Base-by-base conservation (phyloP, 2,797 vertebrate genomes). In the Lithobates sylvaticus region DNA sequence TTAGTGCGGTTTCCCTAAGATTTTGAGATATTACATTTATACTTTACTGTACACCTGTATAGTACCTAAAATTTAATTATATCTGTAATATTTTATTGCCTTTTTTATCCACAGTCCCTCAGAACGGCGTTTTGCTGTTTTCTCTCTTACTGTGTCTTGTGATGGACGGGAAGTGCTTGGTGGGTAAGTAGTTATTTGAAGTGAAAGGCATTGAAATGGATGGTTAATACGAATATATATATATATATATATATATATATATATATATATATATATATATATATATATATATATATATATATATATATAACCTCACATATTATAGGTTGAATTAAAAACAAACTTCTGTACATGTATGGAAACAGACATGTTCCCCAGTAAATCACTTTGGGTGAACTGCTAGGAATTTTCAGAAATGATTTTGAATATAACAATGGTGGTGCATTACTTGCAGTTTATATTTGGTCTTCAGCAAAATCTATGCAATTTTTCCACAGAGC, bases 121-220 rank as follows among this genome's bases (percentile, higher is more conserved):
- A 23, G 97, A 98, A 89, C 94, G 97, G 81, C 95, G 97, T 85
- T 99, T 99, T 89, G 97, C 97, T 70, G 96, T 99, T 88, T 99
- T 99, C 90, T 99, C 97, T n/a, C 93, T 98, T 76, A 94, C 97
- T 0, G 96, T 96, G 0, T 97, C 97, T 76, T 95, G 94, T 67
- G 97, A 97, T 85, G 96, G 97, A 76, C 96, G 96, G 84, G 97
- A 99, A 91, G 95, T 98, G 77, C 93, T 99, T 64, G 97, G 97
- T 88, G 97, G 97, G 97, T 98, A 89, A 94, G 97, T 94, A 10
- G 21, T 23, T 61, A 9, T 61, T 61, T 4, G 50, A 54, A 18
- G 16, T 61, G 8, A 23, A 9, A 23, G 3, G 29, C 42, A 71
- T 5, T 12, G 15, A 42, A 10, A 36, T 21, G 12, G 3, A 58